These are phyloP conservation scores for Trogon surrucura DNA, from an alignment of 2,113 vertebrate genomes.

Conservation along the genomic window DNA sequence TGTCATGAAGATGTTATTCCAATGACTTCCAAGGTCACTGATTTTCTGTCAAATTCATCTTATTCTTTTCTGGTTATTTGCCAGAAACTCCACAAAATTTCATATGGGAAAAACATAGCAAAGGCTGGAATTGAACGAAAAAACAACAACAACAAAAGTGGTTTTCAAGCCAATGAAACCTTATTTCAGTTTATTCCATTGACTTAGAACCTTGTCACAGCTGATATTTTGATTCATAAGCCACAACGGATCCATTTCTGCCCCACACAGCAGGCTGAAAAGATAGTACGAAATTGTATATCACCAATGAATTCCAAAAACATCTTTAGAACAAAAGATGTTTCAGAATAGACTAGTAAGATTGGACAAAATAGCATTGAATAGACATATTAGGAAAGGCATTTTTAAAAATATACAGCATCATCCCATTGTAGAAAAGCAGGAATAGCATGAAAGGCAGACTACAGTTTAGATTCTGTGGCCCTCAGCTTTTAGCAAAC, in stretches of 20 bases:
- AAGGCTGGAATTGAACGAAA: not conserved
- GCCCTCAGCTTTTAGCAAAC: not conserved
- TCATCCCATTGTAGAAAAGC: not conserved
- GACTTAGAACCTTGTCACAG: not conserved
- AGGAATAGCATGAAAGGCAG: not conserved
- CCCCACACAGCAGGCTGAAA: not conserved
- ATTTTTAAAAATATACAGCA: not conserved
- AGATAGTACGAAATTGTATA: not conserved
- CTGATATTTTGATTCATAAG: not conserved
- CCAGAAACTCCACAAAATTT: not conserved
- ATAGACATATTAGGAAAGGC: not conserved
- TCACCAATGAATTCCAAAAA: not conserved
- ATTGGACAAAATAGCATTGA: not conserved
- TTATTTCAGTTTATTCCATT: conserved; percentile 1
- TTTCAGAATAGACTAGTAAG: not conserved
- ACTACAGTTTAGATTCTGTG: not conserved
- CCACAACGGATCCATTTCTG: not conserved
- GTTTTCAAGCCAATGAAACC: not conserved
- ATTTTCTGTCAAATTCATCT: not conserved
- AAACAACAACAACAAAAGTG: too few relatives aligned
- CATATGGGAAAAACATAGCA: not conserved
- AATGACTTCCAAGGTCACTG: not conserved
- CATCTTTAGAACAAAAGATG: not conserved
- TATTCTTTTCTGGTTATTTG: not conserved
- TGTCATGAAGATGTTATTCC: not conserved